These are phyloP conservation scores for Speoplatyrhinus poulsoni DNA, from an alignment of 2,113 vertebrate genomes.

Conservation along the genomic window DNA sequence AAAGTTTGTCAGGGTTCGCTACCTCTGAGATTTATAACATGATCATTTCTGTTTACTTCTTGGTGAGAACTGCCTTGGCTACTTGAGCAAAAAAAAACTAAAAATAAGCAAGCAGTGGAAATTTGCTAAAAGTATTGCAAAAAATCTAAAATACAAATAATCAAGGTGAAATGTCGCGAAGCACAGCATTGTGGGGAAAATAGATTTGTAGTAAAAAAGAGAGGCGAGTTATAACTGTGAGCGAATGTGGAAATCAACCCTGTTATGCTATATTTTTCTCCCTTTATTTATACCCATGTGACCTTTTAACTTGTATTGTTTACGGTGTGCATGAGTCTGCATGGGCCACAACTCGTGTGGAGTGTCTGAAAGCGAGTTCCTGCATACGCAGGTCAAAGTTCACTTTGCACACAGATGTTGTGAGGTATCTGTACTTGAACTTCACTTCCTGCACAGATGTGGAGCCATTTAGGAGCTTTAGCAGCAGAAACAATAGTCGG, in stretches of 20 bases:
- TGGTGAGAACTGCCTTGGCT: conserved; percentile 78
- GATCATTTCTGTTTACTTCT: conserved; percentile 71
- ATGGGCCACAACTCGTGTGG: conserved; percentile 52
- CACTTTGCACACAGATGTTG: conserved; percentile 52
- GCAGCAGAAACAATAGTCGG: too few species aligned
- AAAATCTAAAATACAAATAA: conserved; percentile 16
- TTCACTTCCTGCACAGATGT: conserved; percentile 47
- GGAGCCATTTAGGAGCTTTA: conserved; percentile 14
- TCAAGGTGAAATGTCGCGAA: conserved; percentile 46
- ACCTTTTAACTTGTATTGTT: conserved; percentile 48
- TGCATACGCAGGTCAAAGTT: conserved; percentile 12
- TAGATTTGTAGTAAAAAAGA: conserved; percentile 2
- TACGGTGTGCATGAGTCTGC: conserved; percentile 64
- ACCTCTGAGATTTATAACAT: conserved; percentile 76
- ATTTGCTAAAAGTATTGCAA: conserved; percentile 49
- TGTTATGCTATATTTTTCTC: conserved; percentile 49
- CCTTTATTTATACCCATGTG: conserved; percentile 58
- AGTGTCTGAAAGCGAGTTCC: conserved; percentile 8
- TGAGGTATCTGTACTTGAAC: conserved; percentile 39
- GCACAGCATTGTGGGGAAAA: conserved; percentile 51
- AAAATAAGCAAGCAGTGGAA: conserved; percentile 34
- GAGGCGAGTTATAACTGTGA: conserved; percentile 39
- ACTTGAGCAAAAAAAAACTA: conserved; percentile 67
- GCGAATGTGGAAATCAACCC: conserved; percentile 50
- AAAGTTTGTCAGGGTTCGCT: conserved; percentile 69